phyloP scores from a whole-genome alignment of 2,113 vertebrate genomes.

The Otolemur garnettii region DNA sequence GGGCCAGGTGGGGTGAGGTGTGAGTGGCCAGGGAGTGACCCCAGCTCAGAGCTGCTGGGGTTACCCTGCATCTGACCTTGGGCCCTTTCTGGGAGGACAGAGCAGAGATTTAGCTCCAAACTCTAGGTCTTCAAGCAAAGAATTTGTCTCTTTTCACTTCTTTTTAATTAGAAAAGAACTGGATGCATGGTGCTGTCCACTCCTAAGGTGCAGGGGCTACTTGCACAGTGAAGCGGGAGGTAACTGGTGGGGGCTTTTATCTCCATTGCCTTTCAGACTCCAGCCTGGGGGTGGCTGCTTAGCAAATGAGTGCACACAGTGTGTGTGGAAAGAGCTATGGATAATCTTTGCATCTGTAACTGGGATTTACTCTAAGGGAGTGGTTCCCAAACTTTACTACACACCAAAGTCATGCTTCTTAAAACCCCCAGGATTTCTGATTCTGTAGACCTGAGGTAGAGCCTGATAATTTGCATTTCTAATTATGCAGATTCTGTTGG shows the following conservation, averaged over 20 bases:
- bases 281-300: background rate
- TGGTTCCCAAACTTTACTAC: background rate
- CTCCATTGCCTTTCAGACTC: background rate
- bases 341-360: background rate
- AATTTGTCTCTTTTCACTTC: background rate
- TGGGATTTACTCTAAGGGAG: background rate
- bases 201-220: background rate
- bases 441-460: background rate
- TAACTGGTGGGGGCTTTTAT: background rate
- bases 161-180: conserved; percentile 22
- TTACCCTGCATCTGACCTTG: background rate
- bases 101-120: background rate
- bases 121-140: background rate
- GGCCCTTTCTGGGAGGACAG: background rate
- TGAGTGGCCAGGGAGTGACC: background rate
- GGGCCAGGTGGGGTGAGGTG: background rate
- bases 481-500: background rate
- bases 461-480: background rate
- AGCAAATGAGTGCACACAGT: background rate
- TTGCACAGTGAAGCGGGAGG: background rate
- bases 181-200: background rate
- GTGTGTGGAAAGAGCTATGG: background rate
- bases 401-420: background rate
- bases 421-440: background rate
- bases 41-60: background rate